These are phyloP conservation scores for Chondrilla cf. caribensis DNA, from an alignment of 37 sponge, comb jelly and placozoan genomes.

Conservation along the genomic window DNA sequence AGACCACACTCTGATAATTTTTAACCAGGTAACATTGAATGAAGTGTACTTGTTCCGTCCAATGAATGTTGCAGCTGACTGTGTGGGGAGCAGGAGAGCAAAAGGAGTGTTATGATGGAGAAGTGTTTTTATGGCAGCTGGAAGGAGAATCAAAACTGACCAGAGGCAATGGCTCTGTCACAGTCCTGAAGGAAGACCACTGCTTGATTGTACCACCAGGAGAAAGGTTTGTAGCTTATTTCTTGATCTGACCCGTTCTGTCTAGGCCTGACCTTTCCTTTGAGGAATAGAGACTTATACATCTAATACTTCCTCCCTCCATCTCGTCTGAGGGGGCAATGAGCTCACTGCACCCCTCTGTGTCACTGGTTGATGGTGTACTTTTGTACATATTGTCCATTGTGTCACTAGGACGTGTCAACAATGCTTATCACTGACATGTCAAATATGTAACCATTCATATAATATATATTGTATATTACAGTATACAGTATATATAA, in stretches of 20 bases:
- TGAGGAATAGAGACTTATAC: neutral
- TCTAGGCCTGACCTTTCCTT: neutral
- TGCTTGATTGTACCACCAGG: slow-evolving; percentile 44
- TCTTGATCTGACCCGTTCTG: neutral
- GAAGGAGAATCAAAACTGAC: slow-evolving; percentile 60
- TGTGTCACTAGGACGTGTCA: too few species aligned
- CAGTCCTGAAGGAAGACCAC: slow-evolving; percentile 14
- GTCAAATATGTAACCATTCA: too few species aligned
- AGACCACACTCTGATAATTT: too few species aligned
- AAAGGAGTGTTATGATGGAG: slow-evolving; percentile 38
- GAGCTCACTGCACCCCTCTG: too few species aligned
- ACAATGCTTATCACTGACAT: too few species aligned
- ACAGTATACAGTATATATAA: too few species aligned
- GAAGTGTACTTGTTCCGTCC: too few species aligned
- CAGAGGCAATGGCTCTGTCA: slow-evolving; percentile 24
- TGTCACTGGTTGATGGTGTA: too few species aligned
- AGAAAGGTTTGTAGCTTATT: slow-evolving; percentile 46
- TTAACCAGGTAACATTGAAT: too few species aligned
- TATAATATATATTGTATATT: too few species aligned
- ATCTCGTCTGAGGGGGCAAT: neutral
- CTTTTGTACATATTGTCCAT: too few species aligned
- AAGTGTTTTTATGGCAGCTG: slow-evolving; percentile 77
- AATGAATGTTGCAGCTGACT: slow-evolving; percentile 40
- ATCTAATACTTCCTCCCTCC: neutral
- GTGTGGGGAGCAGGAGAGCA: slow-evolving; percentile 47